Base-by-base conservation (phyloP, 2,797 vertebrate genomes). In the Pseudomugil tenellus region DNA sequence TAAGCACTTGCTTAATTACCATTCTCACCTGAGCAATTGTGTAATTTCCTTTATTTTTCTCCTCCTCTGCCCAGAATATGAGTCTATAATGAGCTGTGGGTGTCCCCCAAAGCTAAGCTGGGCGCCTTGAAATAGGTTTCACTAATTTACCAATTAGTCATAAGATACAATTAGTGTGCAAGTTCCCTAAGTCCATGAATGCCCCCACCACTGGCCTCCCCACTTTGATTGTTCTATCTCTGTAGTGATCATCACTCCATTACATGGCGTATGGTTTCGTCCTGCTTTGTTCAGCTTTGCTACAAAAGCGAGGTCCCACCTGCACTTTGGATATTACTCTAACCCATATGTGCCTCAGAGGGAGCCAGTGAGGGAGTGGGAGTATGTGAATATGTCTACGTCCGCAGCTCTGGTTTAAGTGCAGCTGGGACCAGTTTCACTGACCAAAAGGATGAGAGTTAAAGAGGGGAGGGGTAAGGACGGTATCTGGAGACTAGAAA, bases 81-180 rank as follows among this genome's bases (percentile, higher is more conserved):
- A 93, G 91, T 85, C 85, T 87, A 78, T 94, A 94, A 95, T 94
- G 93, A 94, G 93, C 93, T 93, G 84, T 80, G 92, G 89, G 91
- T 91, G 91, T 92, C 92, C 92, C 93, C 92, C 88, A 87, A 90
- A 94, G 91, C 92, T 87, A 90, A 89, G 89, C 83, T 84, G 79
- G 84, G 89, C 79, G 87, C 84, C 89, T 91, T 89, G 89, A 92
- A 93, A 94, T 92, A 92, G 91, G 88, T 93, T 94, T 92, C 86
- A 83, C 93, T 94, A 95, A 95, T 95, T 93, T 91, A 93, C 93
- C 94, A 94, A 95, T 95, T 94, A 95, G 93, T 94, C 94, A 94
- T 92, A 87, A 92, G 89, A 92, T 92, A 94, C 93, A 94, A 94
- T 95, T 94, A 94, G 93, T 87, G 89, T 58, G 85, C 87, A 86